A percentile compares a stretch with the other conserved stretches of the same genome.
Conservation (phyloP, 2,113 vertebrate species). For the Chloropsis hardwickii region DNA sequence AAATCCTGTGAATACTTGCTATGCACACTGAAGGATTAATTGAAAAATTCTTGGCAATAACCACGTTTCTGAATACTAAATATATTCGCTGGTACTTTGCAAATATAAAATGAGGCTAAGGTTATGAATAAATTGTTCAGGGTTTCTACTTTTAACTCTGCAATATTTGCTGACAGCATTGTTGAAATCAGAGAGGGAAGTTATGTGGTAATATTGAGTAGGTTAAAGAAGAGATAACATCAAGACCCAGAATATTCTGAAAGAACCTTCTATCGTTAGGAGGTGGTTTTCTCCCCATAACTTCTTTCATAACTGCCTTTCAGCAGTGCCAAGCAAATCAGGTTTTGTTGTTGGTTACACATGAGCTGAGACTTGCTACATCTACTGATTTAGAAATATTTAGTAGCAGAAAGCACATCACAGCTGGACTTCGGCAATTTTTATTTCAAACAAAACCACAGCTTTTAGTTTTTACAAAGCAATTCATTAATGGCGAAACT, state of each 20-base stretch:
- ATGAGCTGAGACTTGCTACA: neutral
- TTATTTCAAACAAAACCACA: neutral
- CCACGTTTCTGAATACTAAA: neutral
- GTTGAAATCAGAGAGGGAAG: neutral
- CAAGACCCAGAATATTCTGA: neutral
- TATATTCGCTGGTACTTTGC: neutral
- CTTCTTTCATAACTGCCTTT: neutral
- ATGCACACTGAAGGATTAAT: neutral
- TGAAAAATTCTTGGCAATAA: neutral
- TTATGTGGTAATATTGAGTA: neutral
- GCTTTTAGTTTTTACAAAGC: neutral
- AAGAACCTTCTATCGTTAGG: neutral
- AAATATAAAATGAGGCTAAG: neutral
- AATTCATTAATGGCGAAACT: neutral
- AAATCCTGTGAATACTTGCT: neutral
- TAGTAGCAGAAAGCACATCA: neutral
- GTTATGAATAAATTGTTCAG: constrained; percentile 13
- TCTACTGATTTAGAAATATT: neutral
- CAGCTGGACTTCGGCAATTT: neutral
- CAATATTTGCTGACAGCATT: constrained; percentile 7
- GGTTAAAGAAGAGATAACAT: constrained; percentile 11
- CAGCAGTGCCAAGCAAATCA: neutral
- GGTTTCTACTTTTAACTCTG: neutral
- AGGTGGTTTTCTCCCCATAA: neutral
- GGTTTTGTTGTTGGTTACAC: neutral